Percentiles rank a stretch among this genome's conserved stretches.
Conservation (phyloP, 2,888 invertebrate species). For the Drosophila trichaetosa region DNA sequence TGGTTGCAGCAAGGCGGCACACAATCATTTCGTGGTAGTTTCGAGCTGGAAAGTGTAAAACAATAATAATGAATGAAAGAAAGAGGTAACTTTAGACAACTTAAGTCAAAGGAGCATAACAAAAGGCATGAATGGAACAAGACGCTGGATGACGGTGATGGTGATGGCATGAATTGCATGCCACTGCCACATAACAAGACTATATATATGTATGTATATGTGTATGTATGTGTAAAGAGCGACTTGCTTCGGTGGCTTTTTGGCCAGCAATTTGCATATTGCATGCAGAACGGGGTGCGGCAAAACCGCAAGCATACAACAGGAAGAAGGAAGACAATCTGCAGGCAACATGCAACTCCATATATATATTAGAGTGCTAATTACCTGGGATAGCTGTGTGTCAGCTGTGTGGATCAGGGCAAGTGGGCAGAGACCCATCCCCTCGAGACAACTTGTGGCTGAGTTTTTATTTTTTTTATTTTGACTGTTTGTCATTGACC, state of each 20-base stretch:
- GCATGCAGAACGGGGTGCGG: constrained; percentile 59
- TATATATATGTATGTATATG: background rate
- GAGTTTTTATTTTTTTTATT: constrained; percentile 4
- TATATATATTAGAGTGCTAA: constrained; percentile 26
- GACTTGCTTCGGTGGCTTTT: constrained; percentile 52
- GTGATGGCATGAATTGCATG: constrained; percentile 42
- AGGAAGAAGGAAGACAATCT: constrained; percentile 59
- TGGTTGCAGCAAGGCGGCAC: constrained; percentile 14
- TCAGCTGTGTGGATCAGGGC: constrained; percentile 21
- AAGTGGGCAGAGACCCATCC: constrained; percentile 8
- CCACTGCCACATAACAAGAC: constrained; percentile 29
- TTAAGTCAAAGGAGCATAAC: constrained; percentile 24
- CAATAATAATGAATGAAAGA: constrained; percentile 43
- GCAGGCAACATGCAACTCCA: constrained; percentile 39
- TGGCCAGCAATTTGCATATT: constrained; percentile 69
- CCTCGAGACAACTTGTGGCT: constrained; percentile 7
- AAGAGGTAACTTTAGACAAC: constrained; percentile 54
- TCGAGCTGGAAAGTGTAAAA: constrained; percentile 70
- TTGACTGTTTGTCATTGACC: constrained; percentile 6
- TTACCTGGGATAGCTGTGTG: constrained; percentile 23
- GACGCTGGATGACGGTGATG: constrained; percentile 15
- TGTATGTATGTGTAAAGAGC: background rate
- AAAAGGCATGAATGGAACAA: constrained; percentile 47
- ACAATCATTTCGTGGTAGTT: constrained; percentile 60
- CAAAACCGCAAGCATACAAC: constrained; percentile 66